Evolutionary conservation across 2,797 vertebrate genomes (phyloP), one percentile per base, ranked within the genome.

Genomic region (Danio kyathit): DNA sequence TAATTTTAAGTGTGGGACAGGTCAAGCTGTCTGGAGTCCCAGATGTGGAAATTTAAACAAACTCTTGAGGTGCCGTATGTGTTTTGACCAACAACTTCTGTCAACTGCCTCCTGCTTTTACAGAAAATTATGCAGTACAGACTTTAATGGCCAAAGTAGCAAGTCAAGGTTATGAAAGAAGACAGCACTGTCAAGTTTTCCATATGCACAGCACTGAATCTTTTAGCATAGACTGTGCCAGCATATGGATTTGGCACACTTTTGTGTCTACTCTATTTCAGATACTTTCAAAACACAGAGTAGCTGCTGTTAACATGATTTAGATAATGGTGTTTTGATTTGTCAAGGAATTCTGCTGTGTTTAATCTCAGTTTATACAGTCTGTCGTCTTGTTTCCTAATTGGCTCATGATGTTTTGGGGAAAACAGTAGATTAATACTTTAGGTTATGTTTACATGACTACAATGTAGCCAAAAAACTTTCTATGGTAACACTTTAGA

Each of bases 21-120:
- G 21, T 69, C n/a, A n/a, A 51, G 21, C n/a, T 19, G 19, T 49
- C 21, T 16, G 13, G n/a, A 16, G 46, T n/a, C 43, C 63, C 40
- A 74, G 54, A 16, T 49, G 54, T 77, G 74, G 56, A 78, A 81
- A 70, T 21, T 10, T 63, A 65, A 79, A 75, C 40, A 82, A 40
- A 77, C 38, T 40, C 56, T 10, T 29, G 6, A 12, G 10, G 8
- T 21, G 43, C 56, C 38, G 63, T 17, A 57, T 11, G 69, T 49
- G 54, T 48, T 60, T 48, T 51, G 19, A 78, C 64, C 16, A 46
- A 51, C 57, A 70, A 19, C 12, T 67, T 66, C 51, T 65, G 65
- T 57, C 66, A 63, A 48, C 51, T 63, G 9, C 7, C 6, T 16
- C 1, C 17, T 13, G 3, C 44, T 41, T 70, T 56, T 67, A 44